Percentiles rank a stretch among this genome's conserved stretches.
phyloP scores from a whole-genome alignment of 2,888 invertebrate genomes.

The Acanthosoma haemorrhoidale region DNA sequence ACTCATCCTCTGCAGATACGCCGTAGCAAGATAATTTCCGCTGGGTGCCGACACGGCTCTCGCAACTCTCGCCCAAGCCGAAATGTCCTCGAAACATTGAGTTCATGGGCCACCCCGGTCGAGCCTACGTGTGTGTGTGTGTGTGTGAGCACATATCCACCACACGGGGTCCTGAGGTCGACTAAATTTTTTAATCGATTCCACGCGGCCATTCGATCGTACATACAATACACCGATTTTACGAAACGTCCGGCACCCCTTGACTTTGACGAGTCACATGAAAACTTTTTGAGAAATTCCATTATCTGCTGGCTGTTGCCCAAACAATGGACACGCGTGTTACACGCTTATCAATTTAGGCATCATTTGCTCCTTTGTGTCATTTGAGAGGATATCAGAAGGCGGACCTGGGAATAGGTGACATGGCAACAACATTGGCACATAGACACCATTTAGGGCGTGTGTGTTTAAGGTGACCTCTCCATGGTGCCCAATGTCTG shows the following conservation, averaged over 20 bases:
- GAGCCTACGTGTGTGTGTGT: too few relatives aligned
- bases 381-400: too few relatives aligned
- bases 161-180: not conserved
- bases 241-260: not conserved
- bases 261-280: too few relatives aligned
- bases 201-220: not conserved
- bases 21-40: too few relatives aligned
- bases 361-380: not conserved
- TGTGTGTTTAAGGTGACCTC: too few relatives aligned
- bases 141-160: too few relatives aligned
- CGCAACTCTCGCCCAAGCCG: not conserved
- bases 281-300: not conserved
- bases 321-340: not conserved
- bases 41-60: not conserved
- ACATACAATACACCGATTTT: not conserved
- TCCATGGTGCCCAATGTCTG: too few relatives aligned
- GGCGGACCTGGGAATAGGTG: too few relatives aligned
- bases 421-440: too few relatives aligned
- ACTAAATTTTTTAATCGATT: not conserved
- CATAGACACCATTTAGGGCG: too few relatives aligned
- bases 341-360: not conserved
- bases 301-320: not conserved
- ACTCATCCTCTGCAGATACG: too few relatives aligned
- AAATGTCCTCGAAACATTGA: not conserved
- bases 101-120: not conserved